A percentile compares a stretch with the other conserved stretches of the same genome.
phyloP scores from a whole-genome alignment of 2,888 invertebrate species.

The Drosophila mimetica region DNA sequence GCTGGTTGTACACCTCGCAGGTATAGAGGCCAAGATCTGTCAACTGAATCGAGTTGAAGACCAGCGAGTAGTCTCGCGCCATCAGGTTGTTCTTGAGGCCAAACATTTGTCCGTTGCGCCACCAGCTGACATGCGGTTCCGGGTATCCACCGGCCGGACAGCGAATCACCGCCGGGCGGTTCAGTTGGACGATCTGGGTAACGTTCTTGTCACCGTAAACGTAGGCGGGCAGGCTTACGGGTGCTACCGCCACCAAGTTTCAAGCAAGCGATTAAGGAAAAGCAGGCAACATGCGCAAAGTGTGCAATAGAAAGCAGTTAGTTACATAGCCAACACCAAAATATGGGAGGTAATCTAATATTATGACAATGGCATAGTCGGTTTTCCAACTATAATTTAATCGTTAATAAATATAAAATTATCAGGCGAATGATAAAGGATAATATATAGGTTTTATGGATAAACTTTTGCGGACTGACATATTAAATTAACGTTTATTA shows the following conservation, averaged over 20 bases:
- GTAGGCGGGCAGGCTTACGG: conserved; percentile 85
- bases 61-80: conserved; percentile 89
- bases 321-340: conserved; percentile 64
- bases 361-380: neutral
- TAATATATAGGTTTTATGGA: no score
- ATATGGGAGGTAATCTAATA: neutral
- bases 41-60: conserved; percentile 89
- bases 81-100: conserved; percentile 87
- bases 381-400: neutral
- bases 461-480: no score
- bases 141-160: conserved; percentile 94
- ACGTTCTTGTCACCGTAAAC: conserved; percentile 89
- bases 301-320: conserved; percentile 56
- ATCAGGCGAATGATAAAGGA: no score
- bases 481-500: no score
- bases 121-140: conserved; percentile 92
- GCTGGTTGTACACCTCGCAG: conserved; percentile 95
- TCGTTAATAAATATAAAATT: neutral
- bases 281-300: conserved; percentile 43
- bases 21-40: conserved; percentile 93
- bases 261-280: conserved; percentile 49
- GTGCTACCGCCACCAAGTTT: conserved; percentile 56
- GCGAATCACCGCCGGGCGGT: conserved; percentile 88
- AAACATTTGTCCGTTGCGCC: conserved; percentile 91
- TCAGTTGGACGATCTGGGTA: conserved; percentile 89